Evolutionary conservation across 2,113 vertebrate species (phyloP), one percentile per base, ranked within the genome.

Genomic region (Silurus meridionalis): DNA sequence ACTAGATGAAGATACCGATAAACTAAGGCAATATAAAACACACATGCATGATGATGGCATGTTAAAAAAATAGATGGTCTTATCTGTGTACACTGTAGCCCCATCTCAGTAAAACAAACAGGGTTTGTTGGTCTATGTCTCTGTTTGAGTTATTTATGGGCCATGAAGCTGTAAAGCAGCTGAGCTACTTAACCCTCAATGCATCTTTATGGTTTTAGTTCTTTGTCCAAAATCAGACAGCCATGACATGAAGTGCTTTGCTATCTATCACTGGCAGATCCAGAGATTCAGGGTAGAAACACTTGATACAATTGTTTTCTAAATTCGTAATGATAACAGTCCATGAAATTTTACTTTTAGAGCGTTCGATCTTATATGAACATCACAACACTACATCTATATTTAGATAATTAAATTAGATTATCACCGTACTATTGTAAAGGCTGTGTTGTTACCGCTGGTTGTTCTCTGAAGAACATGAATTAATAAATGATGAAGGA

Each of bases 21-120:
- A 28, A 71, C 13, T 37, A 3, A 9, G 21, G 19, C 1, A 48
- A n/a, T 77, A 66, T 5, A 21, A 4, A 3, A 46, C 14, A 71
- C 28, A 61, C 15, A 17, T 60, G 46, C 37, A 46, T 21, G 52
- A 25, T 25, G 10, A 55, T 55, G 77, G 14, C 53, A 58, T 57
- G 53, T 58, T 79, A 58, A 37, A 58, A 57, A 71, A 55, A 83
- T 11, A 83, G 52, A 14, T 72, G 3, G 23, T 79, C 74, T 66
- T 60, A 83, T 64, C 80, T 83, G 79, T 88, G 87, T 79, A 80
- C 83, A 78, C 83, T 67, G 7, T n/a, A 19, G 71, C 52, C 72
- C 83, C 82, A 82, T 75, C 71, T 63, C 71, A 67, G 50, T 82
- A 88, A 82, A 46, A 88, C 83, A 88, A 88, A 84, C 82, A 84